Base-by-base conservation (phyloP, 2,113 vertebrate genomes). In the Amia ocellicauda region DNA sequence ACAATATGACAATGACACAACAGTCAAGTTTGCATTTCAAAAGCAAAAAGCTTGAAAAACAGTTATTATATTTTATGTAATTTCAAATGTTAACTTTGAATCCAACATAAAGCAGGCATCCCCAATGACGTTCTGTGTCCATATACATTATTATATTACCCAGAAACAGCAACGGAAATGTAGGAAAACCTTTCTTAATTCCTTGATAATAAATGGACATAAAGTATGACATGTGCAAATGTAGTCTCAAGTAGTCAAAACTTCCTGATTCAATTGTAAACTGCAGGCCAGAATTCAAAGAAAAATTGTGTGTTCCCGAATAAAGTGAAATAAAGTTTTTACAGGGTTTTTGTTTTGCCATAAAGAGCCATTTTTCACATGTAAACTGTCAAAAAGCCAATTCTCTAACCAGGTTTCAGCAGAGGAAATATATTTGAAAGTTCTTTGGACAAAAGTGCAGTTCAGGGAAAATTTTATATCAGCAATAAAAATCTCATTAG, bases 251-350 rank as follows among this genome's bases (percentile, higher is more conserved):
- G 85, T 88, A 90, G 83, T 89, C 85, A 88, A 85, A 85, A 74
- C 72, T 88, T 60, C 88, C 81, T 74, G 58, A 80, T 87, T 72
- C 78, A 76, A 84, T 80, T 85, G 84, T 86, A 90, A 88, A 87
- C 82, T 85, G 84, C 88, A 88, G 75, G 74, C 59, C 65, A 78
- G 80, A 49, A 56, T 68, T 42, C 73, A 86, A 87, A 88, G 80
- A 87, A 80, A 84, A 84, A 87, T 87, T 79, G 77, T 69, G 60
- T 88, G 86, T 89, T 88, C 90, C 82, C 81, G 83, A 79, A 87
- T 83, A 78, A 81, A 79, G 78, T 84, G 85, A 89, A 84, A 90
- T 89, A 90, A 89, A 87, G 83, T 88, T 79, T n/a, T n/a, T n/a
- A n/a, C n/a, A n/a, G n/a, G n/a, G n/a, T 90, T 83, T 85, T 79